Evolutionary conservation across 1,140 invertebrate genomes (phyloP), one percentile per base, ranked within the genome.

Genomic region (Phymorhynchus buccinoides): DNA sequence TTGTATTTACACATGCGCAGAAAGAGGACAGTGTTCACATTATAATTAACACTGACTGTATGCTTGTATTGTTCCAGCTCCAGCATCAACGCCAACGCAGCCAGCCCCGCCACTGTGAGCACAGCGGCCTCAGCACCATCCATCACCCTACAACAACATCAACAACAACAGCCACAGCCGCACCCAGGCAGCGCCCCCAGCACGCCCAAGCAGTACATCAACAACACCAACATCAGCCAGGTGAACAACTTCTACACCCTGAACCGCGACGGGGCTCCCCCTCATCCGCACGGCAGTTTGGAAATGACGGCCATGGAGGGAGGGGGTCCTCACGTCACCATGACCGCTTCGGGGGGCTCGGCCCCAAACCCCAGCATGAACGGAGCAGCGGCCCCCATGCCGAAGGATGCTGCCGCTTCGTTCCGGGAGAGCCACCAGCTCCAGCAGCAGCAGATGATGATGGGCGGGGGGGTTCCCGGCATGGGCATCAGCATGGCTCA

Each of bases 251-350:
- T 71, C 68, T 66, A 35, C 37, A 42, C 32, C 37, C 66, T 77
- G 75, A 44, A 42, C 48, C 62, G 44, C 44, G 41, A 66, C 52
- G 22, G 80, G 75, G 44, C 85, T 14, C n/a, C n/a, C n/a, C n/a
- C n/a, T n/a, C n/a, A n/a, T n/a, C n/a, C 35, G 41, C 88, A 87
- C 68, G 79, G 83, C 80, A 86, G 87, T 73, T 90, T 93, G 91
- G 90, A 92, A 80, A 88, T 90, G 52, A 91, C 92, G 84, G 56
- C 39, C 37, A 91, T 91, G 89, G 88, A 87, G 80, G 90, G 88
- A 86, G 90, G 91, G n/a, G 42, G 75, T 18, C 77, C 84, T 30
- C 85, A 89, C 37, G 84, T 86, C 66, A 44, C 78, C 83, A 73
- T 86, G 86, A 71, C 82, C 35, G 56, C 44, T 79, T 71, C 66